Evolutionary conservation across 2,797 vertebrate genomes (phyloP), one percentile per base, ranked within the genome.

Genomic region (Thunnus albacares): DNA sequence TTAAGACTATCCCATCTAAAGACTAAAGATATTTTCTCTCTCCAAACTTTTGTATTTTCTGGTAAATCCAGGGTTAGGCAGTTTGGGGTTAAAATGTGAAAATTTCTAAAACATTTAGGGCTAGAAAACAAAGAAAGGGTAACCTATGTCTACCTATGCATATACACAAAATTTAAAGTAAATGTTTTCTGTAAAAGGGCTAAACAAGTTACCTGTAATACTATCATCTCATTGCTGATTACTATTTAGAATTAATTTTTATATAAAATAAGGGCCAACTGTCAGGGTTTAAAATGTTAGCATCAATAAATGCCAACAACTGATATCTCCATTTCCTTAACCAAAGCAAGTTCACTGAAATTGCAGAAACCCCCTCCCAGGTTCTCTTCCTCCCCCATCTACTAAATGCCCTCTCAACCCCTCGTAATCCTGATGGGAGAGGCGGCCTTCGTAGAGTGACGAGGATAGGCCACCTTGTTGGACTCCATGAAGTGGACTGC

Each of bases 401-500:
- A 92, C 86, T 90, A 90, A 93, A 87, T 85, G 90, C 92, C 91
- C 90, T 88, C 91, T 92, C 89, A 91, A 92, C 92, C 93, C 93
- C 94, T 95, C 93, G 88, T 88, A 92, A 94, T 96, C 95, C 94
- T 92, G 93, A 90, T 90, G 92, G 93, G 92, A 94, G 95, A 94
- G 93, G 95, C 90, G 93, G 95, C 93, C 92, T 93, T 94, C 94
- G 94, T 92, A 95, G 97, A 97, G 95, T 96, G 97, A 97, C 96
- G 97, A 97, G 95, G 97, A 98, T 98, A 97, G 98, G 98, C 98
- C 98, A 99, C 98, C 98, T 99, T 97, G 97, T 99, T 99, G 97
- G 98, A 98, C 97, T 99, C 98, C 98, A 99, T 99, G 98, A 98
- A 99, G 98, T 97, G 97, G 97, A 99, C 98, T 96, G 98, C 98